These are phyloP conservation scores for Sarcophaga carnaria DNA, from an alignment of 2,888 invertebrate genomes.

Conservation along the genomic window DNA sequence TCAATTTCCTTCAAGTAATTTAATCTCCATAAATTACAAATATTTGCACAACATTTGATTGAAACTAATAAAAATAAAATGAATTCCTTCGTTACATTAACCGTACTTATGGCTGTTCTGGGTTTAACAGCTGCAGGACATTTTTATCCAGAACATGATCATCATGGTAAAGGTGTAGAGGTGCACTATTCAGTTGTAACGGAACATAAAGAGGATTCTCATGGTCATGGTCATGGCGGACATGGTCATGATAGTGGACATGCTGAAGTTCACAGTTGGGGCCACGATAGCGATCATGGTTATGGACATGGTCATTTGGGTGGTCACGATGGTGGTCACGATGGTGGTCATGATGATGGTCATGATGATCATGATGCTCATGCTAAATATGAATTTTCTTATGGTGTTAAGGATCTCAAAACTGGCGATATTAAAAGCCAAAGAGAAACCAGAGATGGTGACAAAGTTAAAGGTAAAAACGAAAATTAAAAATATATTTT, in stretches of 20 bases:
- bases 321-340: background rate
- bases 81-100: background rate
- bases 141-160: slow-evolving; percentile 5
- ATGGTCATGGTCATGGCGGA: too few species aligned
- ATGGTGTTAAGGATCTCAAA: slow-evolving; percentile 47
- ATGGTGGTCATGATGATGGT: background rate
- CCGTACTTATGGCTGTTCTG: background rate
- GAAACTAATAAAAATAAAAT: too few species aligned
- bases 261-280: background rate
- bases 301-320: too few species aligned
- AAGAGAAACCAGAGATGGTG: slow-evolving; percentile 36
- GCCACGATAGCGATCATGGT: background rate
- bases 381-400: slow-evolving; percentile 47
- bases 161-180: background rate
- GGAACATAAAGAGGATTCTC: too few species aligned
- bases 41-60: too few species aligned
- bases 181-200: too few species aligned
- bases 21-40: too few species aligned
- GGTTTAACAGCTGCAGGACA: slow-evolving; percentile 2
- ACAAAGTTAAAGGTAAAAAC: slow-evolving; percentile 33
- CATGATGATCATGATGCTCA: slow-evolving; percentile 15
- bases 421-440: slow-evolving; percentile 47
- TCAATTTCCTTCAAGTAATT: too few species aligned
- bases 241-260: background rate
- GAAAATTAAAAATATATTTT: background rate